phyloP scores from a whole-genome alignment of 2,888 invertebrate genomes.

The Adela reaumurella region DNA sequence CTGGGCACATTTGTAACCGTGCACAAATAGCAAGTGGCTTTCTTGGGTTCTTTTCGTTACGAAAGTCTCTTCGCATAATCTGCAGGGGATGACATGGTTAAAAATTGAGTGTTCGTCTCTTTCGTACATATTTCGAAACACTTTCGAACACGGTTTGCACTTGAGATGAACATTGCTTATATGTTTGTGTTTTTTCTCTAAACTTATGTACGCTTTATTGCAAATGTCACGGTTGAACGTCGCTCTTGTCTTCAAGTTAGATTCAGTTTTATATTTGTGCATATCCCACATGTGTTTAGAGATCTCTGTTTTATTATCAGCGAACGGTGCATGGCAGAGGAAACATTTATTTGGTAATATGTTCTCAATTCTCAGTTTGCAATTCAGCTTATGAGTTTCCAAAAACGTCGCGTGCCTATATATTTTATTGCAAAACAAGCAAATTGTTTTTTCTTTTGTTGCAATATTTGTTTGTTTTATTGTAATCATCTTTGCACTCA shows the following conservation, averaged over 20 bases:
- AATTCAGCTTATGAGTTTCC: too few species aligned
- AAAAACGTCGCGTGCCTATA: too few species aligned
- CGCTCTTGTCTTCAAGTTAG: not conserved
- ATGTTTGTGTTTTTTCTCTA: not conserved
- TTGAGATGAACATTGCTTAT: not conserved
- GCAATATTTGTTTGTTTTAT: too few species aligned
- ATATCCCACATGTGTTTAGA: not conserved
- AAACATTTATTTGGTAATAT: too few species aligned
- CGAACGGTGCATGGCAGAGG: too few species aligned
- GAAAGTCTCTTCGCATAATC: not conserved
- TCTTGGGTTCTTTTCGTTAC: not conserved
- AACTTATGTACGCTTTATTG: not conserved
- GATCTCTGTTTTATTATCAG: not conserved
- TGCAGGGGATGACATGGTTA: not conserved
- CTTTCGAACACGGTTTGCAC: not conserved
- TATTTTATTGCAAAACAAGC: too few species aligned
- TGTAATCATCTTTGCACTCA: too few species aligned
- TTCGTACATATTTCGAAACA: not conserved
- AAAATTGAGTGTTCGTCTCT: slow-evolving; percentile 5
- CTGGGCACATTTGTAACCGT: not conserved
- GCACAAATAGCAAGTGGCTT: not conserved
- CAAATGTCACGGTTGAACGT: not conserved
- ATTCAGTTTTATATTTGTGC: not conserved
- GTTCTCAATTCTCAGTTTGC: too few species aligned
- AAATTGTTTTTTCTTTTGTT: too few species aligned